These are phyloP conservation scores for Coptotermes formosanus DNA, from an alignment of 1,140 invertebrate species.

Conservation along the genomic window DNA sequence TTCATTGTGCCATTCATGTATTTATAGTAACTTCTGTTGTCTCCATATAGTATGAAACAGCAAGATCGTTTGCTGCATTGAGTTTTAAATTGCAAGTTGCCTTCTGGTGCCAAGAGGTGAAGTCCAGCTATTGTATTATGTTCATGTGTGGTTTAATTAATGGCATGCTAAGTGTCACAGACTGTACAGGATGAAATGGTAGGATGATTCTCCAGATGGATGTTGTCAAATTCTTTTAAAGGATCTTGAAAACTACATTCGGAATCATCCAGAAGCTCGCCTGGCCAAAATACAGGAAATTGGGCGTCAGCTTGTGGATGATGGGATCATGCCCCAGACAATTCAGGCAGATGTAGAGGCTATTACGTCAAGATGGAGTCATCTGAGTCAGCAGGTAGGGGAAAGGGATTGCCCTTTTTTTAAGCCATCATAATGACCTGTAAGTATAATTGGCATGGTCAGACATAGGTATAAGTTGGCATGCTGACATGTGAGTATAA, in stretches of 20 bases:
- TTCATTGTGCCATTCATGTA: too few species aligned
- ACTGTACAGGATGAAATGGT: too few species aligned
- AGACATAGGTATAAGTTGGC: not conserved
- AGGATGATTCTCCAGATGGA: not conserved
- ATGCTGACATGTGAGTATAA: not conserved
- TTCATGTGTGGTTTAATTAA: too few species aligned
- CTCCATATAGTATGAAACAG: too few species aligned
- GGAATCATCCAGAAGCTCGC: slow-evolving; percentile 71
- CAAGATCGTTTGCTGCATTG: too few species aligned
- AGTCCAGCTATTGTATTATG: too few species aligned
- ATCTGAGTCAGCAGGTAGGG: slow-evolving; percentile 63
- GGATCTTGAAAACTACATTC: slow-evolving; percentile 83
- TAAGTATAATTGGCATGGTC: too few species aligned
- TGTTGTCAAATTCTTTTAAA: slow-evolving; percentile 44
- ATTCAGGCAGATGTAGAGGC: slow-evolving; percentile 69
- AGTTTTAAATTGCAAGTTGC: too few species aligned
- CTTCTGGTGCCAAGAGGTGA: too few species aligned
- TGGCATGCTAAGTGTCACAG: too few species aligned
- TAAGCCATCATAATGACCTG: too few species aligned
- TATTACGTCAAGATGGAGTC: slow-evolving; percentile 65
- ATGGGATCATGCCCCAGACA: slow-evolving; percentile 70
- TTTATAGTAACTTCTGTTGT: too few species aligned
- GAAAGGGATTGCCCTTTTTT: not conserved
- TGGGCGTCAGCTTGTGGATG: slow-evolving; percentile 67
- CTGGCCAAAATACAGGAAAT: slow-evolving; percentile 74